phyloP scores from a whole-genome alignment of 2,113 vertebrate species.

The Scophthalmus maximus region DNA sequence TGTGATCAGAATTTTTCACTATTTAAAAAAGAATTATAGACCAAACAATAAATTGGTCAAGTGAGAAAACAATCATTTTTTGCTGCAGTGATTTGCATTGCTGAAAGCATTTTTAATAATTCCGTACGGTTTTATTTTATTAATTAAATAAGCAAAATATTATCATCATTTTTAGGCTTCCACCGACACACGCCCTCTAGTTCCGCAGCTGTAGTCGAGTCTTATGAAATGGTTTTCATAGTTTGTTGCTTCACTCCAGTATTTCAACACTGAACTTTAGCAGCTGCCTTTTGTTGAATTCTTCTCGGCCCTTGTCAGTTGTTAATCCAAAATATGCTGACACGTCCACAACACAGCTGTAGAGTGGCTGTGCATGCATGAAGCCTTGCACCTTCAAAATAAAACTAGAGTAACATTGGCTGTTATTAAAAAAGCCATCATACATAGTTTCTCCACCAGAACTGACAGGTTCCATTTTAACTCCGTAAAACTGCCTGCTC shows the following conservation, averaged over 20 bases:
- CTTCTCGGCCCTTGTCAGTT: not conserved
- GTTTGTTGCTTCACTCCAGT: constrained; percentile 1
- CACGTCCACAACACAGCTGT: not conserved
- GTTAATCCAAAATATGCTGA: not conserved
- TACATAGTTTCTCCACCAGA: not conserved
- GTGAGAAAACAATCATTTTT: too few species aligned
- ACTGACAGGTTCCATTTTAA: too few species aligned
- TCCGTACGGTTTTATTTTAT: too few species aligned
- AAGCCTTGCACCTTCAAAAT: not conserved
- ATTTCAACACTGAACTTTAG: not conserved
- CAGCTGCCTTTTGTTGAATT: not conserved
- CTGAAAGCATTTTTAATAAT: too few species aligned
- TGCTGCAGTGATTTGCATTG: too few species aligned
- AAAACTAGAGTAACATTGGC: not conserved
- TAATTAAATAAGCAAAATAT: not conserved
- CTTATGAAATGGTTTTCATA: not conserved
- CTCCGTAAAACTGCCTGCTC: too few species aligned
- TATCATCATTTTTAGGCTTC: too few species aligned
- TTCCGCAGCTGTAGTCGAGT: not conserved
- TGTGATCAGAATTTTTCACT: too few species aligned
- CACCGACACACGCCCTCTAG: not conserved
- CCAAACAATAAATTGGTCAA: too few species aligned
- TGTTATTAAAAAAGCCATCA: too few species aligned
- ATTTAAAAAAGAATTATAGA: too few species aligned
- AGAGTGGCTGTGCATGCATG: not conserved